Evolutionary conservation across 2,888 invertebrate species (phyloP).

Genomic region (Laspeyria flexula): DNA sequence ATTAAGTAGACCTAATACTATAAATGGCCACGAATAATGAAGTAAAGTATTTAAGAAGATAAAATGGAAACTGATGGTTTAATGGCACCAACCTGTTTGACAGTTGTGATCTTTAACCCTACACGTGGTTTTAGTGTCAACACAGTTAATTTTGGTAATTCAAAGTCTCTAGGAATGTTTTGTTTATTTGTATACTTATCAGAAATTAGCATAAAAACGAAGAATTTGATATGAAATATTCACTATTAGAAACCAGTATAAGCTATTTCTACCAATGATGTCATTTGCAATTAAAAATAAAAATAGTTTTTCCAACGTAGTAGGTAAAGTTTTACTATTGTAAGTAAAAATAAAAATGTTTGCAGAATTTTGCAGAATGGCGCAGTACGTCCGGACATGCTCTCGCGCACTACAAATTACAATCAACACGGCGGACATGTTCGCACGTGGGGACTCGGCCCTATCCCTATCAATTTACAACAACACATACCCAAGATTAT

Average conservation of each 20-base stretch:
- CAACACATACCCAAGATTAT: constrained; percentile 65
- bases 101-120: constrained; percentile 26
- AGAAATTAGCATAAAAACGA: constrained; percentile 12
- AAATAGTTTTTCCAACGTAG: neutral
- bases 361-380: constrained; percentile 58
- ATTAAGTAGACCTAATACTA: constrained; percentile 35
- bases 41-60: constrained; percentile 27
- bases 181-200: constrained; percentile 11
- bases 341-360: neutral
- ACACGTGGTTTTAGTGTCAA: constrained; percentile 14
- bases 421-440: constrained; percentile 82
- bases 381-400: constrained; percentile 59
- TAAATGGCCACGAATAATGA: constrained; percentile 31
- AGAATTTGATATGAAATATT: constrained; percentile 1
- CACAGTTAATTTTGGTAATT: constrained; percentile 6
- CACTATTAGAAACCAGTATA: neutral
- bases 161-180: constrained; percentile 4
- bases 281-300: neutral
- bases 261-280: neutral
- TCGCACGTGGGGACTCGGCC: constrained; percentile 78
- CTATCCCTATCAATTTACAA: constrained; percentile 80
- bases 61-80: constrained; percentile 23
- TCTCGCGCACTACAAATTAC: constrained; percentile 83
- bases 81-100: constrained; percentile 18
- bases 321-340: no score